A percentile compares a stretch with the other conserved stretches of the same genome.
Conservation (phyloP, 37 sponge, comb jelly and placozoan genomes). For the Oopsacas minuta region DNA sequence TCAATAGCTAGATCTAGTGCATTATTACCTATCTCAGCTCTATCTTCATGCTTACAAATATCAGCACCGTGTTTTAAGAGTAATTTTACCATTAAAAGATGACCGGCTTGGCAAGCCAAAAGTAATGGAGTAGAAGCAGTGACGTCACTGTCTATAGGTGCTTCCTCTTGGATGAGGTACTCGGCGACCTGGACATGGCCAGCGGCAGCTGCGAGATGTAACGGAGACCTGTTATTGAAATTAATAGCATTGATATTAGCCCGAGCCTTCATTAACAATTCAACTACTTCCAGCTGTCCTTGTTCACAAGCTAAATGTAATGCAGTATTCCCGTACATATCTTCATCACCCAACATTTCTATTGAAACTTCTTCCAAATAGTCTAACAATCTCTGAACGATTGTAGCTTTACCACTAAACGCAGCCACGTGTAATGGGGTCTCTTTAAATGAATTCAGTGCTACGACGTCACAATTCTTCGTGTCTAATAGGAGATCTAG, state of each 20-base stretch:
- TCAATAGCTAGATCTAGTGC: background rate
- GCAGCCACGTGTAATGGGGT: background rate
- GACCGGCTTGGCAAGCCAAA: background rate
- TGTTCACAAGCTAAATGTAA: background rate
- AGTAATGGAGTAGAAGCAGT: background rate
- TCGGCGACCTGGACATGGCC: background rate
- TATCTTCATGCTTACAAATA: background rate
- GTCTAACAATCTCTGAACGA: background rate
- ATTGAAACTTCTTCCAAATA: background rate
- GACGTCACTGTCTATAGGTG: background rate
- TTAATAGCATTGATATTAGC: background rate
- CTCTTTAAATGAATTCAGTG: background rate
- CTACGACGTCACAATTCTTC: background rate
- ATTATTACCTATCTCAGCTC: background rate
- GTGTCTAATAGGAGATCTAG: background rate
- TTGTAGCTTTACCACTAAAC: background rate
- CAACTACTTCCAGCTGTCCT: background rate
- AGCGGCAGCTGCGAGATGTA: background rate
- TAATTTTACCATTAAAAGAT: background rate
- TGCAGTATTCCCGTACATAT: background rate
- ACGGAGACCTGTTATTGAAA: background rate
- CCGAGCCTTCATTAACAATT: background rate
- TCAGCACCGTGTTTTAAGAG: background rate
- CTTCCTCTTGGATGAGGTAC: background rate
- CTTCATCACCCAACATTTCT: background rate